phyloP scores from a whole-genome alignment of 2,113 vertebrate species.

The Sceloporus tristichus region DNA sequence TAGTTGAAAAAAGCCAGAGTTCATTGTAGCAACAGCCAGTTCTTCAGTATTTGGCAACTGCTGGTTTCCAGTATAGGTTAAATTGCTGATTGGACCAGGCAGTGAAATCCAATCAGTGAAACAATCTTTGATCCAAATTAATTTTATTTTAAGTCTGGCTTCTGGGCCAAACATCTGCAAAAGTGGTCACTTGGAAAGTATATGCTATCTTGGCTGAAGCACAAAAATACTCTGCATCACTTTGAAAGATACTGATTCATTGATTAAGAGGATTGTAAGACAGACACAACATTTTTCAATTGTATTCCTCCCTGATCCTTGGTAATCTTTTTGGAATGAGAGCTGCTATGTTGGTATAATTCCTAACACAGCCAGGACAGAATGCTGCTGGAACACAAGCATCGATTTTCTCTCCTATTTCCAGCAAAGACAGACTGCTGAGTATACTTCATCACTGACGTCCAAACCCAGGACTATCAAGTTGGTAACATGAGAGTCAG shows the following conservation, averaged over 20 bases:
- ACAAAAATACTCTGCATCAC: slow-evolving; percentile 41
- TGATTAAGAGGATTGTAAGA: slow-evolving; percentile 29
- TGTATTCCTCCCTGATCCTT: not conserved
- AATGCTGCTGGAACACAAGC: not conserved
- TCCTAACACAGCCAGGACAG: not conserved
- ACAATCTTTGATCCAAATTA: slow-evolving; percentile 63
- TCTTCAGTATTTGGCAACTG: slow-evolving; percentile 29
- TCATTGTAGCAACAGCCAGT: slow-evolving; percentile 29
- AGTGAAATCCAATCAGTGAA: slow-evolving; percentile 40
- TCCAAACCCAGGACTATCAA: too few relatives aligned
- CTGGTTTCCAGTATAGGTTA: not conserved
- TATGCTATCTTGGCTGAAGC: slow-evolving; percentile 53
- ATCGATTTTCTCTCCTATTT: not conserved
- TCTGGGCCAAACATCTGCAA: slow-evolving; percentile 62
- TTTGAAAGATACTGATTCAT: slow-evolving; percentile 52
- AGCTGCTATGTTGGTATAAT: not conserved
- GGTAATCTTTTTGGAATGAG: not conserved
- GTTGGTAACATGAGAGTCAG: too few relatives aligned
- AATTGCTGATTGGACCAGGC: slow-evolving; percentile 41
- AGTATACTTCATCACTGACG: too few relatives aligned
- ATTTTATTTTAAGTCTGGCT: slow-evolving; percentile 50
- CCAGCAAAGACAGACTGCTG: too few relatives aligned
- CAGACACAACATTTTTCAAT: slow-evolving; percentile 14
- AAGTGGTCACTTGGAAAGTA: slow-evolving; percentile 66
- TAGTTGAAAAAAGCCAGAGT: slow-evolving; percentile 9